These are phyloP conservation scores for Zaprionus nigranus DNA, from an alignment of 1,140 invertebrate species.

Conservation along the genomic window DNA sequence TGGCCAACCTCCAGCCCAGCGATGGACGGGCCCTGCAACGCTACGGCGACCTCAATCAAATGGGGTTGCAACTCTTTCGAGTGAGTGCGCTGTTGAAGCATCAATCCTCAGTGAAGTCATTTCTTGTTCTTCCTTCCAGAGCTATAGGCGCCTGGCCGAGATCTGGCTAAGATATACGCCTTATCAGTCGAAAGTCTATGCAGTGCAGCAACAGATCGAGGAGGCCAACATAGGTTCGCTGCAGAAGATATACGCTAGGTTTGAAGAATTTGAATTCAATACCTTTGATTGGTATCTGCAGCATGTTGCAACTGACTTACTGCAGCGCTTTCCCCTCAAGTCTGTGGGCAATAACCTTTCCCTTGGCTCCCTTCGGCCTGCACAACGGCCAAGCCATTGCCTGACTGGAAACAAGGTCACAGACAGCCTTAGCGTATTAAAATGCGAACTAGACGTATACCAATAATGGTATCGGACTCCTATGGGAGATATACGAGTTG, in stretches of 20 bases:
- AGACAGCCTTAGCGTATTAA: not conserved
- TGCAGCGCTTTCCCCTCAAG: slow-evolving; percentile 91
- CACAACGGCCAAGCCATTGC: slow-evolving; percentile 13
- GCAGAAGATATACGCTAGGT: slow-evolving; percentile 85
- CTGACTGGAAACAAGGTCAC: slow-evolving; percentile 10
- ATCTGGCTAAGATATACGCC: slow-evolving; percentile 96
- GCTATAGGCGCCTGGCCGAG: slow-evolving; percentile 94
- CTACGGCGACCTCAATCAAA: slow-evolving; percentile 7
- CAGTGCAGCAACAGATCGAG: slow-evolving; percentile 89
- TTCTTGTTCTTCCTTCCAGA: slow-evolving; percentile 85
- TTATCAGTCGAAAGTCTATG: slow-evolving; percentile 92
- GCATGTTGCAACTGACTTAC: slow-evolving; percentile 95
- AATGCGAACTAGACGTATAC: not conserved
- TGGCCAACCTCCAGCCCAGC: slow-evolving; percentile 92
- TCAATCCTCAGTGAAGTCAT: not conserved
- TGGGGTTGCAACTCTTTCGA: slow-evolving; percentile 1
- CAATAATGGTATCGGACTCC: slow-evolving; percentile 21
- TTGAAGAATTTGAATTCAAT: slow-evolving; percentile 87
- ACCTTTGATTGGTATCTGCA: slow-evolving; percentile 97
- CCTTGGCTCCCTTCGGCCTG: slow-evolving; percentile 4
- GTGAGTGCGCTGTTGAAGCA: not conserved
- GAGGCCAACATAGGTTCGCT: slow-evolving; percentile 85
- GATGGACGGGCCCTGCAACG: slow-evolving; percentile 1
- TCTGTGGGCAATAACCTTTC: not conserved
- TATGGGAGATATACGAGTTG: slow-evolving; percentile 22